Evolutionary conservation across 2,888 invertebrate species (phyloP).

Genomic region (Rhorus exstirpatorius): DNA sequence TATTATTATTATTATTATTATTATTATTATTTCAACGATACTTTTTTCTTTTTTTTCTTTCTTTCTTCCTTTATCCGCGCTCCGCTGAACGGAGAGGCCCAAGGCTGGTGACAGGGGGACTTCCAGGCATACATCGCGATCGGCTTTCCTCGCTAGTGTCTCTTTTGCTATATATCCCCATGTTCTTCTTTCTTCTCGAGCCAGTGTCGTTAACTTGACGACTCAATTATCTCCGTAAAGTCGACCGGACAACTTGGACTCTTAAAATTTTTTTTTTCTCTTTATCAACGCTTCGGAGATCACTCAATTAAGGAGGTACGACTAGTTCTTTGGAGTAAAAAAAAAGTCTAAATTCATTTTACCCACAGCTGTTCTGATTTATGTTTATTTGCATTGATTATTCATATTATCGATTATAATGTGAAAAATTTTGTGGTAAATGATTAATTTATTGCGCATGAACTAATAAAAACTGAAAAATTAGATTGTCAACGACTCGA

Average conservation of each 20-base stretch:
- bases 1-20: slow-evolving; percentile 70
- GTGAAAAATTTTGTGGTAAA: too few relatives aligned
- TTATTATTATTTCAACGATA: slow-evolving; percentile 12
- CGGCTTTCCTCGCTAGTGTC: slow-evolving; percentile 41
- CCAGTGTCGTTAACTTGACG: slow-evolving; percentile 78
- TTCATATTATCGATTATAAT: too few relatives aligned
- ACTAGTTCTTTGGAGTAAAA: too few relatives aligned
- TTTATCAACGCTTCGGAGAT: background rate
- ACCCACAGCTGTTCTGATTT: too few relatives aligned
- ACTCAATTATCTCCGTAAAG: slow-evolving; percentile 75
- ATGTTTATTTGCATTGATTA: too few relatives aligned
- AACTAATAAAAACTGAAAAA: too few relatives aligned
- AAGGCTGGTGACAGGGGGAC: slow-evolving; percentile 50
- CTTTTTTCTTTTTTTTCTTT: slow-evolving; percentile 57
- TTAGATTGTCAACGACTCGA: too few relatives aligned
- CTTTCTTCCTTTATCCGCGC: slow-evolving; percentile 32
- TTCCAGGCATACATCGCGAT: slow-evolving; percentile 37
- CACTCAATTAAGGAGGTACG: too few relatives aligned
- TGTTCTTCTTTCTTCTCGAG: slow-evolving; percentile 41
- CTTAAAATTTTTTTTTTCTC: background rate
- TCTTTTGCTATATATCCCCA: background rate
- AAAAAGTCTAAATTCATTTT: too few relatives aligned
- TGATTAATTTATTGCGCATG: too few relatives aligned
- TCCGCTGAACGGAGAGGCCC: slow-evolving; percentile 23
- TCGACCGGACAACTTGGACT: background rate